Percentiles rank a stretch among this genome's conserved stretches.
These are phyloP conservation scores for Propsilocerus akamusi DNA, from an alignment of 1,140 invertebrate species.

Conservation along the genomic window DNA sequence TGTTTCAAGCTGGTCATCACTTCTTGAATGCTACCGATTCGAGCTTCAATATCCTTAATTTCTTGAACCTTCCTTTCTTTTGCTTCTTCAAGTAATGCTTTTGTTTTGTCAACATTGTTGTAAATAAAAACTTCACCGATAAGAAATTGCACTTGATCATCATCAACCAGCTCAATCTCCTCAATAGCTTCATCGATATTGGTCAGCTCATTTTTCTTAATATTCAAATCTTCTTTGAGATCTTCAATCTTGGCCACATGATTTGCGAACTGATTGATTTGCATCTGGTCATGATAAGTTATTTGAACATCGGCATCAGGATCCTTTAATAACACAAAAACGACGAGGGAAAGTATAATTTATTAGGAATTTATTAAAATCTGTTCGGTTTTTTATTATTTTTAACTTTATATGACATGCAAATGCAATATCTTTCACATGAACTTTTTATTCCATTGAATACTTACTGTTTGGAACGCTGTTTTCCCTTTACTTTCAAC, in stretches of 20 bases:
- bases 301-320: constrained; percentile 77
- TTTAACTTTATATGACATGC: background rate
- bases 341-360: no score
- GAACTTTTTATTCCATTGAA: background rate
- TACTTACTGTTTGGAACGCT: background rate
- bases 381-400: background rate
- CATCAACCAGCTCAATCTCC: constrained; percentile 62
- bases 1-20: background rate
- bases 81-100: constrained; percentile 28
- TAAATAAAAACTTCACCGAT: constrained; percentile 81
- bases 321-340: no score
- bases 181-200: constrained; percentile 84
- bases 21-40: background rate
- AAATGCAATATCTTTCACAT: background rate
- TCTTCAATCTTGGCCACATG: constrained; percentile 84
- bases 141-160: constrained; percentile 63
- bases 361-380: background rate
- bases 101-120: constrained; percentile 51
- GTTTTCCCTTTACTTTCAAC: background rate
- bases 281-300: constrained; percentile 90
- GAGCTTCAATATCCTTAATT: background rate
- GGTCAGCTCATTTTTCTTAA: constrained; percentile 75
- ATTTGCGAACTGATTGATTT: constrained; percentile 91
- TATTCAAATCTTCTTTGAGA: constrained; percentile 75
- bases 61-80: background rate